Percentiles rank a stretch among this genome's conserved stretches.
These are phyloP conservation scores for Caranx melampygus DNA, from an alignment of 2,113 vertebrate species.

Conservation along the genomic window DNA sequence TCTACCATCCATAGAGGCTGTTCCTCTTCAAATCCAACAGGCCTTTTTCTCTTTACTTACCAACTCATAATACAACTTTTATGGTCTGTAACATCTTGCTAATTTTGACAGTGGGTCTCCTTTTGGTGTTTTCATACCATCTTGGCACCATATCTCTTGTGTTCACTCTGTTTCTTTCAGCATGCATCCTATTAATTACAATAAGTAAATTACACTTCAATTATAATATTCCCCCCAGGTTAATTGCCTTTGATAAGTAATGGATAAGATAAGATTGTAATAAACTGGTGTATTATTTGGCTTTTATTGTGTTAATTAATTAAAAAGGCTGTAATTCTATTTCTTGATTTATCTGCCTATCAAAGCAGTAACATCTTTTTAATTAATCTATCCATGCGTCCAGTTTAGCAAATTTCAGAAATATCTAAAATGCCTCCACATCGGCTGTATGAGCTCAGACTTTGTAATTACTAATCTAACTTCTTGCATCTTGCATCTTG, in stretches of 20 bases:
- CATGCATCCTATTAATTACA: conserved; percentile 4
- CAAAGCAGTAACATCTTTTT: conserved; percentile 4
- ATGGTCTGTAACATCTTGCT: background rate
- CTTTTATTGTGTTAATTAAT: conserved; percentile 35
- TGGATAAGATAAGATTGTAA: conserved; percentile 34
- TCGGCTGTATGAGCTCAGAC: background rate
- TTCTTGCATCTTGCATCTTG: background rate
- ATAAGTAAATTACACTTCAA: conserved; percentile 17
- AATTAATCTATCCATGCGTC: background rate
- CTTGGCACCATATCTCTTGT: background rate
- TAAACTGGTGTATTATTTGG: conserved; percentile 11
- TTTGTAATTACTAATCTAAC: background rate
- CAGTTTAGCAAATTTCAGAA: background rate
- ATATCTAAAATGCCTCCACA: background rate
- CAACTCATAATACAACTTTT: conserved; percentile 7
- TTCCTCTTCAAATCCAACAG: background rate
- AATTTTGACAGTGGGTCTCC: conserved; percentile 20
- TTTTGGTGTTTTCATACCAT: conserved; percentile 15
- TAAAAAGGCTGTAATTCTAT: conserved; percentile 17
- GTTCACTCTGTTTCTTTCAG: background rate
- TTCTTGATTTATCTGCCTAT: conserved; percentile 22
- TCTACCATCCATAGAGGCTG: conserved; percentile 1
- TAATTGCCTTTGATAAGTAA: conserved; percentile 37
- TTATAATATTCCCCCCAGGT: background rate
- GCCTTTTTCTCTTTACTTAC: background rate